Conservation (phyloP, 2,113 vertebrate species). For the Microtus pennsylvanicus region DNA sequence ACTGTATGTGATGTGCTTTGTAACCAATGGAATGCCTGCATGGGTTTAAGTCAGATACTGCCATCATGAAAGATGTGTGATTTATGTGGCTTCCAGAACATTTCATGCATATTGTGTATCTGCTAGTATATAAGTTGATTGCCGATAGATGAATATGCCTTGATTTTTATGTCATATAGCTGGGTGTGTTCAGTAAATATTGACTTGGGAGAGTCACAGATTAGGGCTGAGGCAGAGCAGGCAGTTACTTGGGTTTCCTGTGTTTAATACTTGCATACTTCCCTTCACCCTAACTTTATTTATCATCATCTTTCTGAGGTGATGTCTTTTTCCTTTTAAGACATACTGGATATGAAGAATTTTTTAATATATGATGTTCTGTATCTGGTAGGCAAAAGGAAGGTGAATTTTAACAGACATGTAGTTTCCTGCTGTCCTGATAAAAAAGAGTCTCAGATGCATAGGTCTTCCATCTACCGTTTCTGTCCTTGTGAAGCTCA, state of each 20-base stretch:
- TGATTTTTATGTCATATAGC: neutral
- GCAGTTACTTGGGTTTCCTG: neutral
- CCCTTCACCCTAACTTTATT: neutral
- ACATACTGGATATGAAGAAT: neutral
- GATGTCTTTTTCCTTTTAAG: neutral
- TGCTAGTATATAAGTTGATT: neutral
- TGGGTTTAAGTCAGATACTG: neutral
- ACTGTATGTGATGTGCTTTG: neutral
- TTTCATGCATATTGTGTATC: neutral
- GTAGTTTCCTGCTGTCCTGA: constrained; percentile 65
- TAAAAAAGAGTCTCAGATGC: neutral
- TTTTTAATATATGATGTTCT: constrained; percentile 7
- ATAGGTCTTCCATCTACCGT: neutral
- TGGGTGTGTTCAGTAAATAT: neutral
- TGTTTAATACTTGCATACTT: neutral
- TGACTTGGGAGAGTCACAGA: neutral
- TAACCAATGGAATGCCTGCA: fast-evolving
- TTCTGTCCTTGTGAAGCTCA: neutral
- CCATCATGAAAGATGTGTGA: too few species aligned
- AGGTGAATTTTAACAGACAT: constrained; percentile 49
- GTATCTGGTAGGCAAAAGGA: neutral
- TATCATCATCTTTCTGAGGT: neutral
- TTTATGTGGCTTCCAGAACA: neutral
- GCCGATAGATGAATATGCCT: neutral
- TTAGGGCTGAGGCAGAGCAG: neutral